phyloP scores from a whole-genome alignment of 1,140 invertebrate genomes.

The Lucilia sericata region DNA sequence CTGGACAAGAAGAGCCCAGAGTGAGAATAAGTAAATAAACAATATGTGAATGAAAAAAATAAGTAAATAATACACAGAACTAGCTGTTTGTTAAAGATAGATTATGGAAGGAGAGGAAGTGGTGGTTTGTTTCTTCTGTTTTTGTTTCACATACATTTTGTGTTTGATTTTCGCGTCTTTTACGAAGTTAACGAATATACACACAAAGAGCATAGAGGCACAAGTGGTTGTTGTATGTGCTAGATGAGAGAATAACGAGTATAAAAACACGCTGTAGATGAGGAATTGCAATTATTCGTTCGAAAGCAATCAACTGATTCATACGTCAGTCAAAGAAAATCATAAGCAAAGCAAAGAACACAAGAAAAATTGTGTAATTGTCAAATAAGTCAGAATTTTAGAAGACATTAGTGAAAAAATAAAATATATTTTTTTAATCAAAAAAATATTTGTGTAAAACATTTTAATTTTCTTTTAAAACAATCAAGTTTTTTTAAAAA shows the following conservation, averaged over 20 bases:
- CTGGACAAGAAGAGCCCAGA: no score
- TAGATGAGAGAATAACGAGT: slow-evolving; percentile 10
- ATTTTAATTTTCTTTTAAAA: not conserved
- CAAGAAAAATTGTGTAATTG: slow-evolving; percentile 35
- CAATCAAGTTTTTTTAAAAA: not conserved
- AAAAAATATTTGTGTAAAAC: not conserved
- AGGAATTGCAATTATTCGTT: not conserved
- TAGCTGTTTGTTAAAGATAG: not conserved
- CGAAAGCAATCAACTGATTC: slow-evolving; percentile 2
- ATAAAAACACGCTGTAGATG: not conserved
- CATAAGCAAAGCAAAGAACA: not conserved
- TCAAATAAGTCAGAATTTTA: not conserved
- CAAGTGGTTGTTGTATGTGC: slow-evolving; percentile 19
- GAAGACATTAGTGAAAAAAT: not conserved
- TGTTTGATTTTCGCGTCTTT: slow-evolving; percentile 37
- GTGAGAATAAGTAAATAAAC: not conserved
- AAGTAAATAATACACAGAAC: not conserved
- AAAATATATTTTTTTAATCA: not conserved
- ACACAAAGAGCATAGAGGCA: not conserved
- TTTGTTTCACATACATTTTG: slow-evolving; percentile 28
- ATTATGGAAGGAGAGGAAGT: no score
- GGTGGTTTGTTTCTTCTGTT: not conserved
- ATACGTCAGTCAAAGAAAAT: not conserved
- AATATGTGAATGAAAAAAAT: not conserved
- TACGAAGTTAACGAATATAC: not conserved